Base-by-base conservation (phyloP, 2,888 invertebrate genomes). In the Pterobdella sp. region DNA sequence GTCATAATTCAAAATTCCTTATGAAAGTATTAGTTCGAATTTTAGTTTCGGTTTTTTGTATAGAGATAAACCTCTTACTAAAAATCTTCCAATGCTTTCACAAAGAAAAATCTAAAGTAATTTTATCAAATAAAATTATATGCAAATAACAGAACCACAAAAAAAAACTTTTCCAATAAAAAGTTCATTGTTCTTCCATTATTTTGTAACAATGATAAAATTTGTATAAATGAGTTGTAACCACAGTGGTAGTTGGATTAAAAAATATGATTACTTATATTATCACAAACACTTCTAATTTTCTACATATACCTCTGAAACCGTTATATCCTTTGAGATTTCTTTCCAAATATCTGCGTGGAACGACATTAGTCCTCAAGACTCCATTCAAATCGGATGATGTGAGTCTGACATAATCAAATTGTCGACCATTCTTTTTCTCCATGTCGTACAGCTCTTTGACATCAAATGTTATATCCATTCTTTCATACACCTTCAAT, bases 321-420 rank as follows among this genome's bases (percentile, higher is more conserved):
- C 63, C 32, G 3, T 52, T 56, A 56, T 72, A 26, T 52, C 76
- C 76, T 10, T 73, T 63, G 22, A 68, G 31, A 42, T 36, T 66
- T 22, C 14, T 65, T 4, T 37, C 35, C 4, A 75, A 63, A 36
- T 75, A 64, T 37, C 64, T 37, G 49, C 56, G 32, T 3, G 76
- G 74, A 31, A 76, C 73, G 10, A 64, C 63, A n/a, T 63, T 67
- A 1, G 68, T 37, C 22, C 75, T 52, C 2, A 60, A 35, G n/a
- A 76, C 65, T 10, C 76, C 74, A 67, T 75, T 68, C 32, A 76
- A 35, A 26, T 76, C 76, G 0, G 68, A 18, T 35, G 72, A 37
- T 0, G 74, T 73, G 31, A 75, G 73, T 0, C 75, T 63, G 18
- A 75, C 60, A 66, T 75, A 76, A 66, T 76, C 76, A 26, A 74